Evolutionary conservation across 2,888 invertebrate species (phyloP).

Genomic region (Drosophila anceps): DNA sequence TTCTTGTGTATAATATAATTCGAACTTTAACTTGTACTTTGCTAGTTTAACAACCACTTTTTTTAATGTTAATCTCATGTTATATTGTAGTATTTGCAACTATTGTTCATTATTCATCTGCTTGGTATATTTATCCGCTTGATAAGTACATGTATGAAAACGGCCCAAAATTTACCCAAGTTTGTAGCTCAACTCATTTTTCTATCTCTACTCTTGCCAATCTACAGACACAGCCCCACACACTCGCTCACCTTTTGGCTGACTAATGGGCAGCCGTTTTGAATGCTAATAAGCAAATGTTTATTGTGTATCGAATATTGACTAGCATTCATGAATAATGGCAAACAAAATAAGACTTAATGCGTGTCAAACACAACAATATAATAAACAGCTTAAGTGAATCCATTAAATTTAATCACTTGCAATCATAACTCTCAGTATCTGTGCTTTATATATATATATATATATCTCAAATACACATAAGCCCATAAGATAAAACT

Average conservation of each 20-base stretch:
- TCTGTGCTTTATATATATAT: not conserved
- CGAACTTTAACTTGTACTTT: no score
- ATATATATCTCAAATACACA: not conserved
- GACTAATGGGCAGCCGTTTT: conserved; percentile 32
- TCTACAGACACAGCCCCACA: not conserved
- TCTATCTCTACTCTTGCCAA: not conserved
- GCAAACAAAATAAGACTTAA: conserved; percentile 10
- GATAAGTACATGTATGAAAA: not conserved
- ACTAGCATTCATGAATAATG: conserved; percentile 3
- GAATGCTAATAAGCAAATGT: conserved; percentile 32
- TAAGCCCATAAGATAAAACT: conserved; percentile 7
- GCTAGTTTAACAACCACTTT: no score
- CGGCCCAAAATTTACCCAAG: not conserved
- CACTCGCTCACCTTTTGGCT: conserved; percentile 12
- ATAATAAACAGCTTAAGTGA: conserved; percentile 7
- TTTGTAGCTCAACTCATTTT: not conserved
- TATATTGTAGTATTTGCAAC: no score
- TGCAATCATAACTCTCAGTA: conserved; percentile 1
- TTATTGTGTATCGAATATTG: conserved; percentile 10
- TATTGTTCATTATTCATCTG: no score
- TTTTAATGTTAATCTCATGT: not conserved
- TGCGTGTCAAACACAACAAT: conserved; percentile 13
- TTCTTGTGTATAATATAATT: no score
- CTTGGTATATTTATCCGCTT: not conserved
- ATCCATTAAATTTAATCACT: conserved; percentile 15